Percentiles rank a stretch among this genome's conserved stretches.
Evolutionary conservation across 2,797 vertebrate genomes (phyloP).

Genomic region (Microchirus variegatus): DNA sequence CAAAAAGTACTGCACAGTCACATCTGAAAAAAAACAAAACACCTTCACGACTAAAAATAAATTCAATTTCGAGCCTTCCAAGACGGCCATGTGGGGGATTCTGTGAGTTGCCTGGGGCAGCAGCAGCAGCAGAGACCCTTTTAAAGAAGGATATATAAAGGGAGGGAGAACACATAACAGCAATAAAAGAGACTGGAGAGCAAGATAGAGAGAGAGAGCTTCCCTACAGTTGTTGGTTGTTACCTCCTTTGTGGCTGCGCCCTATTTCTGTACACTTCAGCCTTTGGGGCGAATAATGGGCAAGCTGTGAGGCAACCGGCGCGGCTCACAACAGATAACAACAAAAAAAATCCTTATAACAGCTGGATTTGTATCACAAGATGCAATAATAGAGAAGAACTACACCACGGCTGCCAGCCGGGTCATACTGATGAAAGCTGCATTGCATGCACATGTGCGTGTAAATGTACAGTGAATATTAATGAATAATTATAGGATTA

Average conservation of each 20-base stretch:
- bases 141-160: conserved; percentile 50
- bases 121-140: conserved; percentile 45
- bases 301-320: conserved; percentile 37
- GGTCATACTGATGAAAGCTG: too few species aligned
- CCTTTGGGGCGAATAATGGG: conserved; percentile 49
- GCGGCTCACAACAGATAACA: conserved; percentile 1
- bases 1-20: conserved; percentile 10
- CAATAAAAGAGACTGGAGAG: conserved; percentile 12
- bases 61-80: conserved; percentile 40
- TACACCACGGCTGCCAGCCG: too few species aligned
- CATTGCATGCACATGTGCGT: conserved; percentile 3
- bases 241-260: conserved; percentile 61
- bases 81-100: conserved; percentile 32
- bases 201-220: conserved; percentile 7
- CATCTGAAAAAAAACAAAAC: too few species aligned
- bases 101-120: conserved; percentile 44
- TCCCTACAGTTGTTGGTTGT: conserved; percentile 64
- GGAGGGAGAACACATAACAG: conserved; percentile 45
- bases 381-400: too few species aligned
- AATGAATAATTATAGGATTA: conserved; percentile 10
- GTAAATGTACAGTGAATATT: conserved; percentile 1
- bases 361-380: too few species aligned
- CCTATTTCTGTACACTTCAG: conserved; percentile 68
- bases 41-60: conserved; percentile 61
- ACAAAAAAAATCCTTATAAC: too few species aligned